Evolutionary conservation across 2,797 vertebrate genomes (phyloP), one percentile per base, ranked within the genome.

Genomic region (Ctenosaura bakeri): DNA sequence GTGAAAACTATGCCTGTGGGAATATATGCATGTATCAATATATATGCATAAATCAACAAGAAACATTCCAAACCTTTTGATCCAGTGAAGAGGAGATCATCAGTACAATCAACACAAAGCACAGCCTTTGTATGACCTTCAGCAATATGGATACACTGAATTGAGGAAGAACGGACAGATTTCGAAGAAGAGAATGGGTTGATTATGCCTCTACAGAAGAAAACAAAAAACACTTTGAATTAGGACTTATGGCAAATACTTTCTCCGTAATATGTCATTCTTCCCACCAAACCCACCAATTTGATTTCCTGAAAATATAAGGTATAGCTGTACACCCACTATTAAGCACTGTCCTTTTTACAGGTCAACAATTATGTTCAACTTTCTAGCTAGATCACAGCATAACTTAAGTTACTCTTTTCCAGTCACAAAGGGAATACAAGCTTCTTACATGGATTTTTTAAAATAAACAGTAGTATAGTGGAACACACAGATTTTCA

Each of bases 111-210:
- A 16, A 99, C 98, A 69, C 98, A 99, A 80, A 99, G 98, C 54
- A 99, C 98, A 20, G 99, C 98, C 92, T 99, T 99, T n/a, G 97
- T 98, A 89, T 99, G 99, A 0, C 99, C 99, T 97, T 99, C 98
- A 1, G 99, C 99, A 88, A 98, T 96, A 24, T 98, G 97, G 62
- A 98, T 95, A 87, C 99, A 99, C 95, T 99, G 98, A 66, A 99
- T 97, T 0, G 97, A 97, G 66, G 97, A 95, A 0, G 95, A 94
- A 29, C 97, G 96, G 91, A 95, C 93, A 87, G 94, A 97, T 93
- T 98, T 99, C 22, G 96, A 94, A 78, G 97, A 92, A 7, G 97
- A 96, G 94, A 98, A 97, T 0, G 98, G 98, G 92, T 98, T 99
- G 96, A 99, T 99, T 93, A 99, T 97, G 59, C 98, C 98, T 96